Conservation (phyloP, 2,113 vertebrate genomes). For the Oryctolagus cuniculus region DNA sequence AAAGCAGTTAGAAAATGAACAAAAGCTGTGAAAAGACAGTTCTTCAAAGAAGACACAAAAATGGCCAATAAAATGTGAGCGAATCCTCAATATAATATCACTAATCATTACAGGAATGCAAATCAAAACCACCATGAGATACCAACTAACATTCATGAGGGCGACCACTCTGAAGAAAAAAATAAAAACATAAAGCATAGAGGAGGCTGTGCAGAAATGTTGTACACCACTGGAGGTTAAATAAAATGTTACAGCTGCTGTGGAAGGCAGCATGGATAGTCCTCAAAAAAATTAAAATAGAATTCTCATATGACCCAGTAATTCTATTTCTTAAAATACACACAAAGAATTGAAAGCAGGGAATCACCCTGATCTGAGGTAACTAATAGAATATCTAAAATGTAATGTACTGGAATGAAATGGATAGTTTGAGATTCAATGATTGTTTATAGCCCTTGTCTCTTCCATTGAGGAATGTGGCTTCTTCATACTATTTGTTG, state of each 20-base stretch:
- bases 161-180: not conserved
- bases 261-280: not conserved
- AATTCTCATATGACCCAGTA: not conserved
- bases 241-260: not conserved
- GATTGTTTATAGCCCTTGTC: too few relatives aligned
- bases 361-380: too few relatives aligned
- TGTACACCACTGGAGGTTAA: not conserved
- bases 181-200: not conserved
- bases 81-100: not conserved
- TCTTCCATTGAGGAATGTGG: too few relatives aligned
- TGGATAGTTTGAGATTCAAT: too few relatives aligned
- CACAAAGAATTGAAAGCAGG: not conserved
- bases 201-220: not conserved
- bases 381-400: too few relatives aligned
- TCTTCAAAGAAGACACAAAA: not conserved
- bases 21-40: not conserved
- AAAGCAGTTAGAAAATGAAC: not conserved
- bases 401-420: too few relatives aligned
- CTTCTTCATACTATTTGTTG: too few relatives aligned
- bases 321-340: not conserved
- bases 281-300: not conserved
- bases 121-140: constrained; percentile 10
- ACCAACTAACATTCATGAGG: not conserved
- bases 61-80: not conserved
- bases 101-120: not conserved